Conservation (phyloP, 1,140 invertebrate genomes). For the Pristionchus pacificus region DNA sequence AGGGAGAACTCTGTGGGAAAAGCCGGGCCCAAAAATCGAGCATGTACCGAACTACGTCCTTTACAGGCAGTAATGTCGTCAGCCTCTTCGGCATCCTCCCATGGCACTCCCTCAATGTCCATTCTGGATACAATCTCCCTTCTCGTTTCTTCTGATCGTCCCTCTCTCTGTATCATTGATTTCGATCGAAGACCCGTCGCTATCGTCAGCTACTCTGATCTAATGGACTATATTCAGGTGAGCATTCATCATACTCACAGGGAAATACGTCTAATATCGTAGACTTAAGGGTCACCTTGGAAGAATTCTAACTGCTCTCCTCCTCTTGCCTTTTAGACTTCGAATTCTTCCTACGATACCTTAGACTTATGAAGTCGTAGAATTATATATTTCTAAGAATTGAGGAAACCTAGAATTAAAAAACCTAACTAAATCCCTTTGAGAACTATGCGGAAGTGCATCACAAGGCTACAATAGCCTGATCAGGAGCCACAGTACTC, state of each 20-base stretch:
- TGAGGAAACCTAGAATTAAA: no score
- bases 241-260: background rate
- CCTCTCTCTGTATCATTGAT: conserved; percentile 7
- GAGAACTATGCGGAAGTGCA: conserved; percentile 14
- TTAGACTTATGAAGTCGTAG: no score
- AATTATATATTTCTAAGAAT: no score
- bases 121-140: conserved; percentile 16
- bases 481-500: background rate
- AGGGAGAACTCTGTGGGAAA: background rate
- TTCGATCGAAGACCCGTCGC: conserved; percentile 9
- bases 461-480: conserved; percentile 12
- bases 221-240: conserved; percentile 22
- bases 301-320: no score
- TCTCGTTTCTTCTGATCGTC: conserved; percentile 4
- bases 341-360: no score
- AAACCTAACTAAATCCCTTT: background rate
- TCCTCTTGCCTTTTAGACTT: no score
- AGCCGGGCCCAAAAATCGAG: no score
- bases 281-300: no score
- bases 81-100: conserved; percentile 4
- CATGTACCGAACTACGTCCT: no score
- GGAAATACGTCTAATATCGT: no score
- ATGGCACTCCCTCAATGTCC: conserved; percentile 9
- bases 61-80: background rate
- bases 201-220: conserved; percentile 8